Evolutionary conservation across 2,797 vertebrate genomes (phyloP).

Genomic region (Gorsachius magnificus): DNA sequence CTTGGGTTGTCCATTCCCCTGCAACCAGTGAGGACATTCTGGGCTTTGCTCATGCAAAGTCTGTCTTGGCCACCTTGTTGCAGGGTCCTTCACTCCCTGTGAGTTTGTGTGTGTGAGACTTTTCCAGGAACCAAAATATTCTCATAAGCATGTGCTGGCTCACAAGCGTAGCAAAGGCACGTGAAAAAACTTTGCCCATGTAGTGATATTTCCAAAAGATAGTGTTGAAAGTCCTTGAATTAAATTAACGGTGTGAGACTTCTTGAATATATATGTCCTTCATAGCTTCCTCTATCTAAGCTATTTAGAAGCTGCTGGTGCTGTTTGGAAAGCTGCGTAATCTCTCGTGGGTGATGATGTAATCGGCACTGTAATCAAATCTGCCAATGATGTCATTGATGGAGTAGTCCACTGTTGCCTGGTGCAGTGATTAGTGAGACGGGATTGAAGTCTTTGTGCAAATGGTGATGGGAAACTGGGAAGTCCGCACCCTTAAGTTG

Average conservation of each 20-base stretch:
- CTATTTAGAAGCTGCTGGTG: background rate
- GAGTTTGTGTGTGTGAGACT: accelerated
- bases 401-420: background rate
- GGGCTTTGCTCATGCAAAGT: background rate
- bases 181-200: background rate
- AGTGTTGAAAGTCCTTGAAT: background rate
- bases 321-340: background rate
- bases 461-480: background rate
- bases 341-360: slow-evolving; percentile 33
- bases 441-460: background rate
- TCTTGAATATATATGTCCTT: background rate
- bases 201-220: background rate
- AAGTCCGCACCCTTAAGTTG: background rate
- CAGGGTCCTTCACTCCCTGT: background rate
- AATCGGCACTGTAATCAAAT: slow-evolving; percentile 12
- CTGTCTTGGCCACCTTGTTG: background rate
- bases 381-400: background rate
- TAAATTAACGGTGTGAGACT: background rate
- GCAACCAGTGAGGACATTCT: accelerated
- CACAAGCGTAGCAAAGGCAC: background rate
- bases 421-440: background rate
- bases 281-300: background rate
- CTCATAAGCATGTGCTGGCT: background rate
- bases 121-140: background rate
- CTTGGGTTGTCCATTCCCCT: background rate